A percentile compares a stretch with the other conserved stretches of the same genome.
Conservation (phyloP, 2,113 vertebrate genomes). For the Myotis davidii region DNA sequence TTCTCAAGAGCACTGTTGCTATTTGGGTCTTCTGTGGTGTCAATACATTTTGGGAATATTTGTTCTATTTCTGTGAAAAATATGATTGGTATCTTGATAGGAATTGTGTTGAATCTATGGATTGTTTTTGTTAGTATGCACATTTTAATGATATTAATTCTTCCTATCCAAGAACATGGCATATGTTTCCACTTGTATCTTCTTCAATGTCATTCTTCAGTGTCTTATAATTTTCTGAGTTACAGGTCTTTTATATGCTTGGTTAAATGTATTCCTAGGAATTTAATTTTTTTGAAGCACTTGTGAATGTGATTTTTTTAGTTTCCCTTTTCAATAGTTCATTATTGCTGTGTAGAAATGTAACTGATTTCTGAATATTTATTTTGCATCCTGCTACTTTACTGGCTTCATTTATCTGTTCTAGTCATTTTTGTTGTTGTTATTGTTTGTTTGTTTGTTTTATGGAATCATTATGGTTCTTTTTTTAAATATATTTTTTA, state of each 20-base stretch:
- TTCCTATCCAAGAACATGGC: not conserved
- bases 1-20: not conserved
- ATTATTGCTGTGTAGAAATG: not conserved
- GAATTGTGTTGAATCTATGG: not conserved
- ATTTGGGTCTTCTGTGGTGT: not conserved
- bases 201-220: not conserved
- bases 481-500: too few relatives aligned
- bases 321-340: not conserved
- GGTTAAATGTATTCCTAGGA: not conserved
- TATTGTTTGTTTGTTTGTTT: not conserved
- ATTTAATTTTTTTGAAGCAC: not conserved
- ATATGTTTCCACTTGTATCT: not conserved
- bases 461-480: not conserved
- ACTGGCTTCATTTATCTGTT: not conserved
- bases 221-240: not conserved
- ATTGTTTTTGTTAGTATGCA: not conserved
- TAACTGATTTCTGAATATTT: not conserved
- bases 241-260: not conserved
- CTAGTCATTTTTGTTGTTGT: not conserved
- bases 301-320: not conserved
- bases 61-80: not conserved
- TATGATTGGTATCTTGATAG: not conserved
- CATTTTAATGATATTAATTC: not conserved
- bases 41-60: not conserved
- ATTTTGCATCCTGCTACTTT: not conserved